Base-by-base conservation (phyloP, 2,888 invertebrate species). In the Nomada ferruginata region DNA sequence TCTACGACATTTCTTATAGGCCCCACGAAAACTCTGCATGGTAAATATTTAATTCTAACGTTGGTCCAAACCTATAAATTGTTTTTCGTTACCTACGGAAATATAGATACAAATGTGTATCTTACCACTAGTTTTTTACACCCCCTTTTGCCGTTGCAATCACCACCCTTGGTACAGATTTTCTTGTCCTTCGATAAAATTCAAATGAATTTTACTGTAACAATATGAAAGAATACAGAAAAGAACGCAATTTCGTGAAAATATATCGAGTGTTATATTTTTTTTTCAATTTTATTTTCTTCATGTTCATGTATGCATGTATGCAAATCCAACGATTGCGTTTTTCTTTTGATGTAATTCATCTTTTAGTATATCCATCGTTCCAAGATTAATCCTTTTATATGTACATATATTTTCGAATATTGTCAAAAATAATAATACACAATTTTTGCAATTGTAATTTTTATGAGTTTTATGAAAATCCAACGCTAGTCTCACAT, bases 231-330 rank as follows among this genome's bases (percentile, higher is more conserved):
- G 11, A 52, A 72, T 23, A 52, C 7, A 44, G 29, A 20, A 23
- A 65, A 29, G 47, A 47, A 65, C n/a, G 26, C 20, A 52, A 52
- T 71, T 71, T 20, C 52, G 42, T 29, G 18, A 70, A 60, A 15
- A 50, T 36, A 20, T 59, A 20, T 70, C 29, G 20, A 15, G 44
- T 52, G n/a, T 29, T 52, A 2, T 26, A 2, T 23, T 60, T 60
- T 44, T 29, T 75, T 82, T 60, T 72, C 66, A 69, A 63, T 80
- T 87, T 87, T 85, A 85, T 85, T 87, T 78, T 60, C 61, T 85
- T 87, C 79, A 81, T 87, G 77, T 85, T 79, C 72, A 74, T 75
- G 23, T 74, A 77, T 36, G 36, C 83, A 82, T 85, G 69, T 87
- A 87, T 84, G 84, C 71, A 87, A 87, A 79, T 82, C 80, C 66